Evolutionary conservation across 1,140 invertebrate genomes (phyloP), one percentile per base, ranked within the genome.

Genomic region (Brachionus plicatilis): DNA sequence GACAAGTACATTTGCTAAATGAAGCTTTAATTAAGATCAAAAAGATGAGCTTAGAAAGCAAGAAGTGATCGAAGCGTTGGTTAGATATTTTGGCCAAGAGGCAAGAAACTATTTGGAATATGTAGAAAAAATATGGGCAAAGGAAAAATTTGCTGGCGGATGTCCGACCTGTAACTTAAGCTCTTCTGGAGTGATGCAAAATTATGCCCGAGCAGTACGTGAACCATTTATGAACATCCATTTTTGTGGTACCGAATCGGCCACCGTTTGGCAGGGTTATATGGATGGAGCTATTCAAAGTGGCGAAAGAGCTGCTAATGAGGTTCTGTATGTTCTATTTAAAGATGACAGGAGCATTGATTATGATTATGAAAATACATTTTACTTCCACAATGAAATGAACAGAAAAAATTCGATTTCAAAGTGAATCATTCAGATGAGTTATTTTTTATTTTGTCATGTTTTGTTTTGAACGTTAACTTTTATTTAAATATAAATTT

Each of bases 171-270:
- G 87, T 85, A 85, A 83, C 78, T 86, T 87, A 14, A 85, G 85
- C 2, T 86, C 88, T 17, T 89, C 89, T 8, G 86, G 86, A 27
- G 50, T 60, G 1, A 80, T 80, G 76, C 7, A 80, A 80, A 56
- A 80, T 80, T 80, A 60, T 60, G 27, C 27, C 6, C 14, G 88
- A 75, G 86, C 85, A 76, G 33, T 88, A n/a, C 47, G 88, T 60
- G 80, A 86, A 68, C 88, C 88, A 14, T 79, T 88, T 72, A 87
- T 86, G 9, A 87, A 88, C 33, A 85, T 91, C 4, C 88, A 88
- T 85, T 92, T 91, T 87, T 91, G 90, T 47, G 91, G 91, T 4
- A 91, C 91, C 20, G 92, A 92, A 86, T 91, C 91, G 8, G 90
- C 92, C 5, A 89, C 88, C 1, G 85, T 89, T 76, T 92, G 92